phyloP scores from a whole-genome alignment of 2,113 vertebrate species.

The Scomber japonicus region DNA sequence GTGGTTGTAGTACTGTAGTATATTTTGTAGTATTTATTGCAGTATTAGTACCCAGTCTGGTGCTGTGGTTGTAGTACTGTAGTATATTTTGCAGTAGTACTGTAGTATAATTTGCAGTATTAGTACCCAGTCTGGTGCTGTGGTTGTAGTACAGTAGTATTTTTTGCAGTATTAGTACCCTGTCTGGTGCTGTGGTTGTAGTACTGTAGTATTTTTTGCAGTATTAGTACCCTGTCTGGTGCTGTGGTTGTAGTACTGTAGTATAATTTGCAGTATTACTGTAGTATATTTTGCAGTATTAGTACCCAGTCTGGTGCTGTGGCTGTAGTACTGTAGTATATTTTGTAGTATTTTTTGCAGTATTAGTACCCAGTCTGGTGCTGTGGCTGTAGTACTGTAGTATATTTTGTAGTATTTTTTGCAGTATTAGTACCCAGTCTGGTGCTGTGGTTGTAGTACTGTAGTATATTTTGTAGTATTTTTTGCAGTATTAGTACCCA shows the following conservation, averaged over 20 bases:
- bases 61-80: too few relatives aligned
- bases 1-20: neutral
- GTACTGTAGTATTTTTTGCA: neutral
- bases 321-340: constrained; percentile 58
- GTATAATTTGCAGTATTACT: neutral
- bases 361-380: neutral
- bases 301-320: constrained; percentile 85
- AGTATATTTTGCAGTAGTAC: neutral
- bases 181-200: neutral
- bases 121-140: constrained; percentile 84
- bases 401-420: neutral
- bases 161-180: neutral
- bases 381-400: neutral
- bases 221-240: too few relatives aligned
- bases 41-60: too few relatives aligned
- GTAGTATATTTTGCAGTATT: neutral
- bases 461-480: too few relatives aligned
- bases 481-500: too few relatives aligned
- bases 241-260: too few relatives aligned
- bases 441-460: too few relatives aligned
- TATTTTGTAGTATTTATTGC: neutral
- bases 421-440: too few relatives aligned
- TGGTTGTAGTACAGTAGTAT: constrained; percentile 61
- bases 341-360: neutral
- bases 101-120: neutral